A percentile compares a stretch with the other conserved stretches of the same genome.
These are phyloP conservation scores for Helarctos malayanus DNA, from an alignment of 2,797 vertebrate species.

Conservation along the genomic window DNA sequence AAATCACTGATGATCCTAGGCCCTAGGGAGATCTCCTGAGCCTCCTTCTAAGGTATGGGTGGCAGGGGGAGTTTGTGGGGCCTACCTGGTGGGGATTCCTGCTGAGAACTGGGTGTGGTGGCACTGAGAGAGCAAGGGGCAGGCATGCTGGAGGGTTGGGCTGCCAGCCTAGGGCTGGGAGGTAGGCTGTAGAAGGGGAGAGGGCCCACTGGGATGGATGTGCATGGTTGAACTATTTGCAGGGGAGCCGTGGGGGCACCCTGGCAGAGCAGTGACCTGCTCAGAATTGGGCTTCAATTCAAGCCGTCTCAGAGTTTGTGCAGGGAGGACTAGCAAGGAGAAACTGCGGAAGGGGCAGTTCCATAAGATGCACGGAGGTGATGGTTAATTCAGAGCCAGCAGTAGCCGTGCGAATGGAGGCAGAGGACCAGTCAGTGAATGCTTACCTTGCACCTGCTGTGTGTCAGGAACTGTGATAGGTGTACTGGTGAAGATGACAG, in stretches of 20 bases:
- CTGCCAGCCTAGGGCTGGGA: too few species aligned
- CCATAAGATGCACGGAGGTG: background rate
- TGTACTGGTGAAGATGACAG: background rate
- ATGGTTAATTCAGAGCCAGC: background rate
- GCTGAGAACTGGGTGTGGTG: background rate
- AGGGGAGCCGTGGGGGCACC: background rate
- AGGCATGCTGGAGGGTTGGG: background rate
- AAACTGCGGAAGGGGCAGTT: background rate
- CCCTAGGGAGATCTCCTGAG: background rate
- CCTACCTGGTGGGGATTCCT: background rate
- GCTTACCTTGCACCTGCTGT: background rate
- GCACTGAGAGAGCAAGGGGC: background rate
- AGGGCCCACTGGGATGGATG: background rate
- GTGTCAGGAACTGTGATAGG: background rate
- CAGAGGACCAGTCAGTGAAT: background rate
- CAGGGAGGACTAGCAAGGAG: background rate
- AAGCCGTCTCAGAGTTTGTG: background rate
- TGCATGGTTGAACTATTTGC: background rate
- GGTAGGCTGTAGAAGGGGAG: background rate
- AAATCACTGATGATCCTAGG: background rate
- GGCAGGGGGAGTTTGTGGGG: background rate
- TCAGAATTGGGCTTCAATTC: conserved; percentile 16
- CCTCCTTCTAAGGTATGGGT: background rate
- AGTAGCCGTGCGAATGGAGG: background rate
- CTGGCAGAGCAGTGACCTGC: background rate